Base-by-base conservation (phyloP, 2,797 vertebrate genomes). In the Micromesistius poutassou region DNA sequence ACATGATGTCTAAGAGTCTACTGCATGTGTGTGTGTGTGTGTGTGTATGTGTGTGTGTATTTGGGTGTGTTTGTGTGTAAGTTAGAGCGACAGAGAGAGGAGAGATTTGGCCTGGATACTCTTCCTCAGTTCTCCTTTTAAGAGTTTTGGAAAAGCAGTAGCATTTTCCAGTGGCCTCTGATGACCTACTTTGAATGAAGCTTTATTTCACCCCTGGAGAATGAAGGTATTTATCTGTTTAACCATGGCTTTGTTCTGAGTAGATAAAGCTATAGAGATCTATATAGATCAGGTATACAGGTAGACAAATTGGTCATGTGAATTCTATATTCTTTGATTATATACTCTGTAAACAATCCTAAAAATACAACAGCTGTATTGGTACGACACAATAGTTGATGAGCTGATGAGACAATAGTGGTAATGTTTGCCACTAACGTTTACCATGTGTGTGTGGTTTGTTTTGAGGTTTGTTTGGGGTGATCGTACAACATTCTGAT, bases 71-170 rank as follows among this genome's bases (percentile, higher is more conserved):
- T 3, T 55, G 46, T 55, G 19, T 14, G 46, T 14, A 19, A 22
- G 46, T 4, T 13, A 55, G 46, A 55, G 4, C 22, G 16, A 22
- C 1, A 55, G 16, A 55, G 46, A 55, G 46, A 55, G 5, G 19
- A 2, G 46, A 55, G 46, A 55, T 62, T 62, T n/a, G 22, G 55
- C 55, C 55, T n/a, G 55, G 22, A 62, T 62, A 62, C 55, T 25
- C 55, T 25, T 62, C 55, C 22, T 25, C n/a, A 62, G 55, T 25
- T 25, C 55, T 62, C 7, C 7, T 62, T 25, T 62, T 25, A 62
- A 62, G 55, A 62, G 55, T 62, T 62, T 62, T 55, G 46, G 28
- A 10, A 30, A 30, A 22, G 78, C 40, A 71, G 78, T 40, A 79
- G 73, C 77, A 71, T 55, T 75, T 62, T 62, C 55, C 55, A 62